A percentile compares a stretch with the other conserved stretches of the same genome.
These are phyloP conservation scores for Drosophila hydei DNA, from an alignment of 1,140 invertebrate species.

Conservation along the genomic window DNA sequence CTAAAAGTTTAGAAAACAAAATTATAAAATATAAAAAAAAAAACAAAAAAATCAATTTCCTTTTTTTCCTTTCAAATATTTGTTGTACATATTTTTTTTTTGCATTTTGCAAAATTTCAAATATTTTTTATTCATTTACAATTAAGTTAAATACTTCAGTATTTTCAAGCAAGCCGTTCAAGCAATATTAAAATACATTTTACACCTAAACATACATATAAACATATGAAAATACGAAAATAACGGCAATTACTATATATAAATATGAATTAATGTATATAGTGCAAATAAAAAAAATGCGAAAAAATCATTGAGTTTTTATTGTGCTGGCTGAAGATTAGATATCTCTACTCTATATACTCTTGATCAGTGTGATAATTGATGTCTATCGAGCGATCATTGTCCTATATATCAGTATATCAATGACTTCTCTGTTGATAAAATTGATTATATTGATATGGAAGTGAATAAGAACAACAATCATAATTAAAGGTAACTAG, in stretches of 20 bases:
- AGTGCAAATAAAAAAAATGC: constrained; percentile 36
- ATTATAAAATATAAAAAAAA: neutral
- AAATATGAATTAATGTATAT: constrained; percentile 70
- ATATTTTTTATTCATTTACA: neutral
- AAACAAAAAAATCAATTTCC: neutral
- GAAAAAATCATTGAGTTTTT: constrained; percentile 6
- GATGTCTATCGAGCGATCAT: too few relatives aligned
- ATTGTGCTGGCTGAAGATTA: neutral
- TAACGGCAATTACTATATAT: constrained; percentile 57
- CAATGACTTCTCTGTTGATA: too few relatives aligned
- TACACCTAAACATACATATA: neutral
- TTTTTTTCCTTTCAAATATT: constrained; percentile 23
- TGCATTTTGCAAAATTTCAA: neutral
- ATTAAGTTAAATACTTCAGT: constrained; percentile 31
- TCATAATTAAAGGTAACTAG: too few relatives aligned
- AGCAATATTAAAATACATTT: constrained; percentile 60
- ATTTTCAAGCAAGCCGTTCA: constrained; percentile 59
- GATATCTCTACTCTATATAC: too few relatives aligned
- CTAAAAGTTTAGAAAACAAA: neutral
- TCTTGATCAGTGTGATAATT: too few relatives aligned
- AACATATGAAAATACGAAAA: constrained; percentile 36
- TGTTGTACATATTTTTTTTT: neutral
- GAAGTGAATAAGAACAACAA: too few relatives aligned
- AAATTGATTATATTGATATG: too few relatives aligned
- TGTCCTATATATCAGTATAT: too few relatives aligned